Evolutionary conservation across 2,113 vertebrate species (phyloP).

Genomic region (Isichthys henryi): DNA sequence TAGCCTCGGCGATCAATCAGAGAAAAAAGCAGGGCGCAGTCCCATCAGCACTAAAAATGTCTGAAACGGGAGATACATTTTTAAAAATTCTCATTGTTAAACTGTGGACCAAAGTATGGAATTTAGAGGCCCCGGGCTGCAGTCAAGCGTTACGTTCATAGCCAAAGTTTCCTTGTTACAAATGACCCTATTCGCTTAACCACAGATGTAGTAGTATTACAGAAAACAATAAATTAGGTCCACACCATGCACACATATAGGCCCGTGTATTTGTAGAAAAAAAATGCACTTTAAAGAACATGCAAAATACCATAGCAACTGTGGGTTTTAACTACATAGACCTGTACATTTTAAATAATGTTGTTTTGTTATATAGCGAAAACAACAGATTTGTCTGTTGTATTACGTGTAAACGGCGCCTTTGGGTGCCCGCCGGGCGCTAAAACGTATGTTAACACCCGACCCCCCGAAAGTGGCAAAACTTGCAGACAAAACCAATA

Average conservation of each 20-base stretch:
- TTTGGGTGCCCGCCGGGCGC: neutral
- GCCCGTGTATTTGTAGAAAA: neutral
- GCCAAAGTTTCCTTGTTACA: too few species aligned
- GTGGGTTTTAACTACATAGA: neutral
- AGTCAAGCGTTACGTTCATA: too few species aligned
- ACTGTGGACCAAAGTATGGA: neutral
- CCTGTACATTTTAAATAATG: neutral
- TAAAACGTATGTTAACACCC: neutral
- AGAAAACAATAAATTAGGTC: neutral
- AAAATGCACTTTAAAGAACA: neutral
- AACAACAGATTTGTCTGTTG: neutral
- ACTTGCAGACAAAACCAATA: neutral
- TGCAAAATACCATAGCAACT: neutral
- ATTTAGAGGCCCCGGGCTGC: neutral
- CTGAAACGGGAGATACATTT: neutral
- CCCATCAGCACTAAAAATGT: conserved; percentile 32
- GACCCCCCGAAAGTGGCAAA: neutral
- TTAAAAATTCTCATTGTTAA: neutral
- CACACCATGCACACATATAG: neutral
- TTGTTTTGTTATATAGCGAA: neutral
- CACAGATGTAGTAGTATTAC: neutral
- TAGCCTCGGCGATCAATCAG: conserved; percentile 60
- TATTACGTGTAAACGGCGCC: neutral
- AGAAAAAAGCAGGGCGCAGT: neutral
- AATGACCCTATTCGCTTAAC: neutral